Conservation (phyloP, 2,888 invertebrate genomes). For the Salpingus planirostris region DNA sequence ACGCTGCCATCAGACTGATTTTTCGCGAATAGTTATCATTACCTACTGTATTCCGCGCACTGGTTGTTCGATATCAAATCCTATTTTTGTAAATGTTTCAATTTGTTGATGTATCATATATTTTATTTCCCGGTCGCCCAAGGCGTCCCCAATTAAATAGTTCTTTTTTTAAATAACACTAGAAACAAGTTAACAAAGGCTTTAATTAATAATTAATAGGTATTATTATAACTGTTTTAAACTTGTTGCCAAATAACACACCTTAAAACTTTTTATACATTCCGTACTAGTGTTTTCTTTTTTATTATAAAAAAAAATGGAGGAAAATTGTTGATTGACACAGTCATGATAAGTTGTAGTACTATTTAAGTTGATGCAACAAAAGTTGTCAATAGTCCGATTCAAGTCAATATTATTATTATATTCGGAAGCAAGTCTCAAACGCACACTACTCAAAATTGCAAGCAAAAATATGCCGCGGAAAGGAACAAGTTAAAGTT, state of each 20-base stretch:
- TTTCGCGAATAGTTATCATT: too few relatives aligned
- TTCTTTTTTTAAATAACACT: too few relatives aligned
- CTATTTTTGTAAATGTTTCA: constrained; percentile 39
- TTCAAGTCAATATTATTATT: constrained; percentile 28
- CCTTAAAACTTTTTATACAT: constrained; percentile 40
- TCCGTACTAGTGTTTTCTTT: constrained; percentile 38
- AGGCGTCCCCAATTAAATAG: too few relatives aligned
- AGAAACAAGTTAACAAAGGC: constrained; percentile 31
- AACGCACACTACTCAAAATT: constrained; percentile 13
- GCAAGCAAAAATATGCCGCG: too few relatives aligned
- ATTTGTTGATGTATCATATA: too few relatives aligned
- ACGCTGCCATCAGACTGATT: too few relatives aligned
- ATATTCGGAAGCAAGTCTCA: constrained; percentile 13
- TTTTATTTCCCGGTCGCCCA: constrained; percentile 31
- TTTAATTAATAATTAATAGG: constrained; percentile 37
- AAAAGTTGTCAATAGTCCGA: constrained; percentile 24
- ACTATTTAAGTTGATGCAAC: constrained; percentile 8
- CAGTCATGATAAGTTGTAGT: background rate
- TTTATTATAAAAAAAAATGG: constrained; percentile 21
- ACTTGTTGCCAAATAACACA: constrained; percentile 46
- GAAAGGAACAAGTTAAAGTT: constrained; percentile 1
- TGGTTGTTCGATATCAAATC: too few relatives aligned
- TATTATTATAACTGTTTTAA: constrained; percentile 29
- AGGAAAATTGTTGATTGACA: constrained; percentile 8
- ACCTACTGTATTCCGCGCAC: too few relatives aligned